Evolutionary conservation across 2,888 invertebrate genomes (phyloP).

Genomic region (Maniola hyperantus): DNA sequence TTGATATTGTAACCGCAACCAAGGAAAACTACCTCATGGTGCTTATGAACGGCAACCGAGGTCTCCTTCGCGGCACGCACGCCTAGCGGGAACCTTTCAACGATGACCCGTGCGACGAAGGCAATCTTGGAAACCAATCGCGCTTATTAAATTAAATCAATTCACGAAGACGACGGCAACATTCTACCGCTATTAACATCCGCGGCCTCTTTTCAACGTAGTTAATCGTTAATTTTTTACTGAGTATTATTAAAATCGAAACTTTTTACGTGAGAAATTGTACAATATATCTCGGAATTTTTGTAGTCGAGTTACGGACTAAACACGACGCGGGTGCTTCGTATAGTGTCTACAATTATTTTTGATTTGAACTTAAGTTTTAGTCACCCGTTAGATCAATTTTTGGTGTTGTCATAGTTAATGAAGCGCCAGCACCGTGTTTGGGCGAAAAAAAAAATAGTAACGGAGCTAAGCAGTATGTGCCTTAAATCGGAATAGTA

Average conservation of each 20-base stretch:
- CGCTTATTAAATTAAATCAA: not conserved
- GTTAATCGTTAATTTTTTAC: not conserved
- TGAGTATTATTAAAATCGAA: not conserved
- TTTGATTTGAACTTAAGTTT: conserved; percentile 5
- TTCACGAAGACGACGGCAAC: not conserved
- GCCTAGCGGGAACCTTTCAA: not conserved
- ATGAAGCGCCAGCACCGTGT: conserved; percentile 21
- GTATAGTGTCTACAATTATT: conserved; percentile 15
- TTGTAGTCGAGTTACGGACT: conserved; percentile 9
- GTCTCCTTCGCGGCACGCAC: not conserved
- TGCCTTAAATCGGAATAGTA: conserved; percentile 30
- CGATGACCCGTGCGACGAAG: not conserved
- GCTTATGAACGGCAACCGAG: conserved; percentile 20
- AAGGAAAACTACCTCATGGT: conserved; percentile 40
- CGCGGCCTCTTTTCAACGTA: not conserved
- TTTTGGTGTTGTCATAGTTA: conserved; percentile 24
- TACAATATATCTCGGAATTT: conserved; percentile 6
- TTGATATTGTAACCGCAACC: conserved; percentile 35
- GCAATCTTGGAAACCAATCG: not conserved
- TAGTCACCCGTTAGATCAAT: conserved; percentile 20
- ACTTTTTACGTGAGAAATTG: not conserved
- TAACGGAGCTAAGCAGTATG: conserved; percentile 17
- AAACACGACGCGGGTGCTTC: conserved; percentile 24
- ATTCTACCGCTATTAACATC: not conserved
- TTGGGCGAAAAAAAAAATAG: conserved; percentile 5